These are phyloP conservation scores for Amphiprion percula DNA, from an alignment of 2,113 vertebrate species.

Conservation along the genomic window DNA sequence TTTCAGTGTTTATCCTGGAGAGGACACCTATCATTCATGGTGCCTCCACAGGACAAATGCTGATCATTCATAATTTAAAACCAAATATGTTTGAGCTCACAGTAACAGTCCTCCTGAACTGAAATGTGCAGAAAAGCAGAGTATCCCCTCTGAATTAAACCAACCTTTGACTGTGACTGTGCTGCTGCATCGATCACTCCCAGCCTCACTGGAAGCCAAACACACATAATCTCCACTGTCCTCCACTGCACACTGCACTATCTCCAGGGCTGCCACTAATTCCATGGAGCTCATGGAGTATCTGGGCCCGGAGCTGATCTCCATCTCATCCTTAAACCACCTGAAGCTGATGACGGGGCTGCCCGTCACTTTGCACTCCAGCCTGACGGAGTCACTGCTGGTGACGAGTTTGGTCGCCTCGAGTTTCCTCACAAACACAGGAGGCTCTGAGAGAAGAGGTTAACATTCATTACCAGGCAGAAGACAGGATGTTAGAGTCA, in stretches of 20 bases:
- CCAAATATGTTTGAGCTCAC: neutral
- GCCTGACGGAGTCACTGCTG: conserved; percentile 84
- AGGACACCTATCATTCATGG: too few species aligned
- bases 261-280: conserved; percentile 85
- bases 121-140: too few species aligned
- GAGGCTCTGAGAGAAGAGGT: conserved; percentile 91
- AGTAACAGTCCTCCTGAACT: neutral
- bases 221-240: conserved; percentile 95
- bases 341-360: conserved; percentile 92
- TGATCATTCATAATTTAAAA: too few species aligned
- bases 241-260: conserved; percentile 83
- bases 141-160: conserved; percentile 49
- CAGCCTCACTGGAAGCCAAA: conserved; percentile 94
- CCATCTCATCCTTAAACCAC: conserved; percentile 93
- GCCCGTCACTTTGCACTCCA: conserved; percentile 93
- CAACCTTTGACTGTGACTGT: conserved; percentile 95
- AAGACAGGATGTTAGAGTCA: conserved; percentile 36
- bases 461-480: conserved; percentile 43
- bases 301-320: conserved; percentile 88
- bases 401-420: conserved; percentile 89
- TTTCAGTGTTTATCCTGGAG: too few species aligned
- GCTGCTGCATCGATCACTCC: conserved; percentile 92
- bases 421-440: conserved; percentile 90
- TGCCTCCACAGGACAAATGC: too few species aligned
- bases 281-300: conserved; percentile 86